phyloP scores from a whole-genome alignment of 2,888 invertebrate species.

The Drosophila nigricruria region DNA sequence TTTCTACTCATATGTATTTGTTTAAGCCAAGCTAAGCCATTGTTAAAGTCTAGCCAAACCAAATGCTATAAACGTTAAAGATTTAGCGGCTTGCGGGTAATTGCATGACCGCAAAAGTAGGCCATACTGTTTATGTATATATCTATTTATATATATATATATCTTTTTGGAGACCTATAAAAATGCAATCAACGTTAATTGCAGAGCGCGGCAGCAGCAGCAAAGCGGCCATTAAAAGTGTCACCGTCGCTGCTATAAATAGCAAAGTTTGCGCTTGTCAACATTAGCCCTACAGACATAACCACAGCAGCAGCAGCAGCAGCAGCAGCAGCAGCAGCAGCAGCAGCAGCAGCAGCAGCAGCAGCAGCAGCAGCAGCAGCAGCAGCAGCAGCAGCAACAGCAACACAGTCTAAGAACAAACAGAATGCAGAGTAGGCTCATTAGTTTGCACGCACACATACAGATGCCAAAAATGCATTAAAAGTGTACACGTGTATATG shows the following conservation, averaged over 20 bases:
- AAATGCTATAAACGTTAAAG: constrained; percentile 4
- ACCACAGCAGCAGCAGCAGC: constrained; percentile 24
- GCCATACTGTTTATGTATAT: constrained; percentile 11
- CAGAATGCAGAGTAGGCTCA: constrained; percentile 61
- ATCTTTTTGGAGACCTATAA: constrained; percentile 50
- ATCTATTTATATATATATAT: constrained; percentile 2
- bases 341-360: constrained; percentile 28
- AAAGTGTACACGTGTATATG: constrained; percentile 31
- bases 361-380: constrained; percentile 17
- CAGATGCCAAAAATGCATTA: constrained; percentile 53
- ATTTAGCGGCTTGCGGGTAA: constrained; percentile 15
- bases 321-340: constrained; percentile 16
- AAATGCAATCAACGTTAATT: constrained; percentile 77
- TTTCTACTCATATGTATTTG: not conserved
- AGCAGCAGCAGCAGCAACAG: constrained; percentile 13
- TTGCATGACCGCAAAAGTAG: constrained; percentile 41
- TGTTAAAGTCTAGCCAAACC: not conserved
- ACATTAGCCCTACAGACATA: constrained; percentile 48
- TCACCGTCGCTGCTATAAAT: constrained; percentile 55
- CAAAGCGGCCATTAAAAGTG: constrained; percentile 61
- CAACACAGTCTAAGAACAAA: constrained; percentile 19
- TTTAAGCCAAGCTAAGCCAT: not conserved
- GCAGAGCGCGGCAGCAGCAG: constrained; percentile 36
- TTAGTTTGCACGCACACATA: constrained; percentile 55
- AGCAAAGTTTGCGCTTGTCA: constrained; percentile 52